Conservation (phyloP, 2,113 vertebrate genomes). For the Pleuronectes platessa region DNA sequence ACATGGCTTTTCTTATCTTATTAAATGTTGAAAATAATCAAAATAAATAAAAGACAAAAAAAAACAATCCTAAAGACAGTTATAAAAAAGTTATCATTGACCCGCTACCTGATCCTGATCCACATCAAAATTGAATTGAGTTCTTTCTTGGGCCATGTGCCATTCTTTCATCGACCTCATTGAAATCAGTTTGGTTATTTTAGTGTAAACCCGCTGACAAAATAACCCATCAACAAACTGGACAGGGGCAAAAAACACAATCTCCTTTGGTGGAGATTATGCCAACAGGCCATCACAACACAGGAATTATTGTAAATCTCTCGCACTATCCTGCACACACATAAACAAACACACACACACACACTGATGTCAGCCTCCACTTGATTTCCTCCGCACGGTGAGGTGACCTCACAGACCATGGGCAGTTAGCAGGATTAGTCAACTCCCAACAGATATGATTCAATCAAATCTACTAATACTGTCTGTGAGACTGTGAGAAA, state of each 20-base stretch:
- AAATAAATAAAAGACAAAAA: no score
- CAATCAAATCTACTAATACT: slow-evolving; percentile 43
- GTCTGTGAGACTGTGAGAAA: slow-evolving; percentile 49
- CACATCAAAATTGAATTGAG: neutral
- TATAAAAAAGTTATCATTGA: no score
- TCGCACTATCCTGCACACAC: neutral
- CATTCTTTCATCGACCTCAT: no score
- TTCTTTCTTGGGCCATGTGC: no score
- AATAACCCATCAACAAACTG: neutral
- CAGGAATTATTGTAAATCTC: neutral
- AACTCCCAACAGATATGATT: slow-evolving; percentile 44
- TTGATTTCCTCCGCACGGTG: slow-evolving; percentile 30
- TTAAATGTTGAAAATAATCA: no score
- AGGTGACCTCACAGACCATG: slow-evolving; percentile 13
- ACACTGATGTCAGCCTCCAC: slow-evolving; percentile 22
- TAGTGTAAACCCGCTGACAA: neutral
- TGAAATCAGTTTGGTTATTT: neutral
- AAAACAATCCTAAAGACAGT: no score
- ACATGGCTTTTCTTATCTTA: no score
- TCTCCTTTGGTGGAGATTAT: neutral
- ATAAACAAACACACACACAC: slow-evolving; percentile 22
- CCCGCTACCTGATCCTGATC: neutral
- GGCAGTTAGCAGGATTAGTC: slow-evolving; percentile 13
- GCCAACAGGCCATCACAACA: neutral
- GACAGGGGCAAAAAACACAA: neutral